These are phyloP conservation scores for Drosophila planitibia DNA, from an alignment of 2,888 invertebrate genomes.

Conservation along the genomic window DNA sequence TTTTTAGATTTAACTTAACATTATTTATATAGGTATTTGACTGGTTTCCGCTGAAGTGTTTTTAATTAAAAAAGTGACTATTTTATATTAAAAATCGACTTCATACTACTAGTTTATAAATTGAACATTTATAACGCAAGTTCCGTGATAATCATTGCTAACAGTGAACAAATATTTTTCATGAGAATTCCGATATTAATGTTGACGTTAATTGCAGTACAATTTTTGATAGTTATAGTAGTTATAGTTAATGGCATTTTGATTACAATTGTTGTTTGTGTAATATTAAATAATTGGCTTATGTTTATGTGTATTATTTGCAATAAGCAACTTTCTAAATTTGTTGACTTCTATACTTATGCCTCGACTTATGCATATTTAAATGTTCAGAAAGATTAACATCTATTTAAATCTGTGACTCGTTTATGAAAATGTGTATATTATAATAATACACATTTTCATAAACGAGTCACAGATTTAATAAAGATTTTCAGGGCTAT, in stretches of 20 bases:
- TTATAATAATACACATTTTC: too few relatives aligned
- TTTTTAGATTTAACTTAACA: not conserved
- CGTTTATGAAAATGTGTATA: not conserved
- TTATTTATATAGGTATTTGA: not conserved
- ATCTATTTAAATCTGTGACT: not conserved
- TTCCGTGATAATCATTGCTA: not conserved
- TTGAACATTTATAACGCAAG: not conserved
- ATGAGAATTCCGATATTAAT: constrained; percentile 6
- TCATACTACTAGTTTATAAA: not conserved
- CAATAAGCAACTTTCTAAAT: not conserved
- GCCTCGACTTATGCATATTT: not conserved
- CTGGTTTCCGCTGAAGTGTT: not conserved
- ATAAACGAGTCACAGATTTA: too few relatives aligned
- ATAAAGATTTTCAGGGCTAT: not conserved
- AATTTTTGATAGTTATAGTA: not conserved
- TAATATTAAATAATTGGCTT: not conserved
- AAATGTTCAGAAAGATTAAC: not conserved
- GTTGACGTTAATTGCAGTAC: not conserved
- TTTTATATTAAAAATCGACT: not conserved
- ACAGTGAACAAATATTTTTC: not conserved
- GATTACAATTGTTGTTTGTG: not conserved
- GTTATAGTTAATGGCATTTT: not conserved
- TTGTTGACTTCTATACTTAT: not conserved
- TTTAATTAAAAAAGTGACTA: not conserved
- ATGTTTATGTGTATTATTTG: not conserved